Evolutionary conservation across 2,797 vertebrate species (phyloP), one percentile per base, ranked within the genome.

Genomic region (Poliocrania exsul): DNA sequence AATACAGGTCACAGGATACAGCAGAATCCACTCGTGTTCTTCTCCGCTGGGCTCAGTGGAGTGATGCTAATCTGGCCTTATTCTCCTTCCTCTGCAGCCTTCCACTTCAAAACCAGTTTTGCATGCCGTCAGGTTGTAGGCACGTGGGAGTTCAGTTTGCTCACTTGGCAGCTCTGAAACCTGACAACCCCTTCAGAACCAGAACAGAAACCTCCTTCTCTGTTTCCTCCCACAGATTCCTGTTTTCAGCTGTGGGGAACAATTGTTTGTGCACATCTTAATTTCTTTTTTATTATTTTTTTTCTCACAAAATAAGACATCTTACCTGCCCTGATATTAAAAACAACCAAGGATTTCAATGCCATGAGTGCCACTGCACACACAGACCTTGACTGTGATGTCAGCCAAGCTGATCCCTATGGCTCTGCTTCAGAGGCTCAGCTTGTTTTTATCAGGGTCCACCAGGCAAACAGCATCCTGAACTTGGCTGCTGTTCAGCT

Each of bases 1-100:
- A 95, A 81, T 93, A 83, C 94, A 83, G 88, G 82, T 95, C 94
- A 93, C 61, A 71, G 80, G 90, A 62, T 87, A 89, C 62, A 91
- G 69, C 90, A 79, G 16, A 49, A 81, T 71, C 72, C 61, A 58
- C 51, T 91, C 29, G 56, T 70, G 75, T 64, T 86, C 46, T 75
- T 51, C 86, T 94, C 46, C 0, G 0, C 46, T 54, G 56, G 65
- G 69, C 86, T 92, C 78, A 94, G 31, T 90, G 82, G 37, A 92
- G 71, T 91, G 88, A 82, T 91, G 49, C 37, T 91, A 94, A 94
- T 95, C 38, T 0, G 2, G 54, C 49, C 84, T 86, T 77, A 64
- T 81, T 78, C 71, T 78, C 81, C 47, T 92, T 89, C 64, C 85
- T 90, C 40, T 87, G 28, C 78, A 88, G 40, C 66, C 40, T 78